Evolutionary conservation across 2,113 vertebrate species (phyloP).

Genomic region (Daubentonia madagascariensis): DNA sequence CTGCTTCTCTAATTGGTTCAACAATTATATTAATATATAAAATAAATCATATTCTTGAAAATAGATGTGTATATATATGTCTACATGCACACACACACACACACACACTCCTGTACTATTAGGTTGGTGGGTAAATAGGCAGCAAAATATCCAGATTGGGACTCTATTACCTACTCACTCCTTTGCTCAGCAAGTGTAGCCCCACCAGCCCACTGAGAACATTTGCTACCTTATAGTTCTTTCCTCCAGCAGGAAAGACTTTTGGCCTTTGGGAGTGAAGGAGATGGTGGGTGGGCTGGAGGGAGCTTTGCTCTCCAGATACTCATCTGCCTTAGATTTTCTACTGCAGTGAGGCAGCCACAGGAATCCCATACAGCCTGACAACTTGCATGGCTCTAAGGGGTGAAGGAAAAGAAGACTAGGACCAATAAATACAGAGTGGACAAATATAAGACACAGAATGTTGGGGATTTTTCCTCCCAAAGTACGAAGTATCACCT

Average conservation of each 20-base stretch:
- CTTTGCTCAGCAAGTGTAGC: not conserved
- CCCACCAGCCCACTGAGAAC: not conserved
- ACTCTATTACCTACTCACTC: not conserved
- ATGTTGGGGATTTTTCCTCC: not conserved
- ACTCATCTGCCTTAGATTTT: not conserved
- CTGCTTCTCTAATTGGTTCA: not conserved
- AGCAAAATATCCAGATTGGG: not conserved
- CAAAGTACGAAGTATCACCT: not conserved
- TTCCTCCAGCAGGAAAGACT: not conserved
- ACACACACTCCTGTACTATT: not conserved
- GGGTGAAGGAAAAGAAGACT: not conserved
- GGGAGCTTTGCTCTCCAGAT: not conserved
- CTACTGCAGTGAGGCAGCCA: not conserved
- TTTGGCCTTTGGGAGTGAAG: not conserved
- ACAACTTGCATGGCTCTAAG: not conserved
- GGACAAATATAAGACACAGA: not conserved
- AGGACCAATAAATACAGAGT: not conserved
- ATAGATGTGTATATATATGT: not conserved
- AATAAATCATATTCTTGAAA: not conserved
- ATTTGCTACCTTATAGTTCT: not conserved
- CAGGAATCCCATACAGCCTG: not conserved
- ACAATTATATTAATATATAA: not conserved
- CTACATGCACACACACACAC: not conserved
- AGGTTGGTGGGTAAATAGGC: not conserved
- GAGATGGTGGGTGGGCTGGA: not conserved